Percentiles rank a stretch among this genome's conserved stretches.
These are phyloP conservation scores for Porites divaricata DNA, from an alignment of 92 coral and sea anemone species.

Conservation along the genomic window DNA sequence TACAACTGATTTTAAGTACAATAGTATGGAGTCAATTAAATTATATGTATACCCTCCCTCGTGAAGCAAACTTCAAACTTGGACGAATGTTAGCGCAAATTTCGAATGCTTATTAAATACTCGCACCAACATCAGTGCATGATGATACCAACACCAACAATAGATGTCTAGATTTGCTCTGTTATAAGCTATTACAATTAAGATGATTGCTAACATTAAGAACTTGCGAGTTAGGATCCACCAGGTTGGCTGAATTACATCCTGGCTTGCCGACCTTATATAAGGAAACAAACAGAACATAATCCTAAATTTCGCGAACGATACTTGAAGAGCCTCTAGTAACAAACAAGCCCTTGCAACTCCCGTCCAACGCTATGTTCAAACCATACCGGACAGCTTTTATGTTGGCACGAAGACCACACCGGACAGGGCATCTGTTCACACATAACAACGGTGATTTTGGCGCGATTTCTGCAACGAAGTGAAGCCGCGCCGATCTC, in stretches of 20 bases:
- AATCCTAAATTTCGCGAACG: neutral
- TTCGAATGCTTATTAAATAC: neutral
- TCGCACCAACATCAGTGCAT: neutral
- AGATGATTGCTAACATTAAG: constrained; percentile 52
- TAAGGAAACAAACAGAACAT: neutral
- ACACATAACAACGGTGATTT: too few species aligned
- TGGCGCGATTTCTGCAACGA: too few species aligned
- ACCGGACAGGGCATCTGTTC: too few species aligned
- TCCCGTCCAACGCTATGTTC: neutral
- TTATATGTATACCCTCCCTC: too few species aligned
- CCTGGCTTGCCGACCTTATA: constrained; percentile 33
- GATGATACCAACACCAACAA: neutral
- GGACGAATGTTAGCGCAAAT: too few species aligned
- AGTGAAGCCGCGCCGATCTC: too few species aligned
- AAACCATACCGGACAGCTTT: too few species aligned
- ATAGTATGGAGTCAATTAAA: too few species aligned
- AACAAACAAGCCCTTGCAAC: neutral
- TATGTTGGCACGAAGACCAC: too few species aligned
- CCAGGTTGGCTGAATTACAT: neutral
- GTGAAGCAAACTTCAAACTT: too few species aligned
- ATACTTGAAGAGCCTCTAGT: neutral
- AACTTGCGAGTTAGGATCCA: constrained; percentile 9
- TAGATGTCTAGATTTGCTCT: neutral
- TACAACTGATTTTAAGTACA: too few species aligned
- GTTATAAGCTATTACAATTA: constrained; percentile 37